phyloP scores from a whole-genome alignment of 2,113 vertebrate species.

The Recurvirostra avosetta region DNA sequence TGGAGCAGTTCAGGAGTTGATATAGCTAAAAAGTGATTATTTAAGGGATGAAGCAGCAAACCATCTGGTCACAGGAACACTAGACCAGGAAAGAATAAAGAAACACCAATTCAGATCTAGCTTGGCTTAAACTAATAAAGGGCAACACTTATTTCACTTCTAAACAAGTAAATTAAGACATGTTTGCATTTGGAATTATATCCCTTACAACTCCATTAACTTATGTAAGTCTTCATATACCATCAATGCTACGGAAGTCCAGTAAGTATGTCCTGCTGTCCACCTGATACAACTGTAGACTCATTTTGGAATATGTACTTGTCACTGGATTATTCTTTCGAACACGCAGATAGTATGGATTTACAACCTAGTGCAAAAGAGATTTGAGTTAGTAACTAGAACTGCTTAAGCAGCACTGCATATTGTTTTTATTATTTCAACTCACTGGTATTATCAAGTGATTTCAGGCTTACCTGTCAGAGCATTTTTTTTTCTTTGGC shows the following conservation, averaged over 20 bases:
- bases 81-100: neutral
- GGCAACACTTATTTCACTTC: neutral
- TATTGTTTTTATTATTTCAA: neutral
- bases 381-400: neutral
- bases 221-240: conserved; percentile 65
- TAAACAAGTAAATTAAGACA: neutral
- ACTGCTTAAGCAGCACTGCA: neutral
- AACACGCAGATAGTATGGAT: conserved; percentile 91
- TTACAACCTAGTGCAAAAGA: conserved; percentile 80
- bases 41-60: neutral
- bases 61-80: neutral
- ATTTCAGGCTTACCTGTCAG: neutral
- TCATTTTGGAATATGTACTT: conserved; percentile 91
- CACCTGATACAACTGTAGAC: conserved; percentile 93
- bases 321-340: conserved; percentile 89
- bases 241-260: conserved; percentile 94
- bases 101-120: neutral
- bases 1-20: neutral
- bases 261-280: conserved; percentile 92
- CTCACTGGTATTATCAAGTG: neutral
- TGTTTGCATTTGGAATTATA: neutral
- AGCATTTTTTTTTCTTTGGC: no score
- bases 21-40: neutral
- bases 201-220: neutral
- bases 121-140: neutral